Evolutionary conservation across 2,113 vertebrate genomes (phyloP).

Genomic region (Nothobranchius furzeri): DNA sequence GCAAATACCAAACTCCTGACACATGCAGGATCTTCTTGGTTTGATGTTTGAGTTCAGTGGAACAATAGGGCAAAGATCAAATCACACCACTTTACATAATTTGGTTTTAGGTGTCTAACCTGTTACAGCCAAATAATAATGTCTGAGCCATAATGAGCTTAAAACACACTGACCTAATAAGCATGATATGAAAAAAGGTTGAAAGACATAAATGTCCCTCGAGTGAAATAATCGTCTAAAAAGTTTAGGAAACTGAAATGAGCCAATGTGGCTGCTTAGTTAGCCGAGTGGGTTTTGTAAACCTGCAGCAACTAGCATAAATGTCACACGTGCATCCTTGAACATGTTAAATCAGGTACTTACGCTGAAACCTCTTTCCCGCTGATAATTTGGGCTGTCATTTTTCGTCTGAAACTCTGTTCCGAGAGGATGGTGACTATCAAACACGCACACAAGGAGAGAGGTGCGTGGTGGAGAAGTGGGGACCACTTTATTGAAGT

Average conservation of each 20-base stretch:
- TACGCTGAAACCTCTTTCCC: conserved; percentile 81
- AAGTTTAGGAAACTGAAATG: not conserved
- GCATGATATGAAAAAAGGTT: not conserved
- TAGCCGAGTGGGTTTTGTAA: conserved; percentile 31
- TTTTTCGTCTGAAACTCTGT: conserved; percentile 31
- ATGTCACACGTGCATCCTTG: not conserved
- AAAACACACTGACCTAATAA: not conserved
- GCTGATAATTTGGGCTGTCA: conserved; percentile 78
- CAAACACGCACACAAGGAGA: conserved; percentile 1
- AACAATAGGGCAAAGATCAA: conserved; percentile 53
- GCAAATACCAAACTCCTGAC: not conserved
- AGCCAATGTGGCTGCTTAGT: conserved; percentile 19
- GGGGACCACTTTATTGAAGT: not conserved
- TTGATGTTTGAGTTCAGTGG: conserved; percentile 22
- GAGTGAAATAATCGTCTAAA: not conserved
- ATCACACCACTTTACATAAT: conserved; percentile 52
- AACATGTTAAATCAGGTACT: conserved; percentile 43
- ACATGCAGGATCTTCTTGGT: not conserved
- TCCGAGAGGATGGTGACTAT: not conserved
- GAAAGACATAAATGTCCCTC: not conserved
- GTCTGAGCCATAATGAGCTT: too few species aligned
- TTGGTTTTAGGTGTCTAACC: not conserved
- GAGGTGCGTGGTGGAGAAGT: not conserved
- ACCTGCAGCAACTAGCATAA: not conserved
- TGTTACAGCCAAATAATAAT: not conserved